Evolutionary conservation across 37 sponge, comb jelly and placozoan species (phyloP), one percentile per base, ranked within the genome.

Genomic region (Ephydatia muelleri): DNA sequence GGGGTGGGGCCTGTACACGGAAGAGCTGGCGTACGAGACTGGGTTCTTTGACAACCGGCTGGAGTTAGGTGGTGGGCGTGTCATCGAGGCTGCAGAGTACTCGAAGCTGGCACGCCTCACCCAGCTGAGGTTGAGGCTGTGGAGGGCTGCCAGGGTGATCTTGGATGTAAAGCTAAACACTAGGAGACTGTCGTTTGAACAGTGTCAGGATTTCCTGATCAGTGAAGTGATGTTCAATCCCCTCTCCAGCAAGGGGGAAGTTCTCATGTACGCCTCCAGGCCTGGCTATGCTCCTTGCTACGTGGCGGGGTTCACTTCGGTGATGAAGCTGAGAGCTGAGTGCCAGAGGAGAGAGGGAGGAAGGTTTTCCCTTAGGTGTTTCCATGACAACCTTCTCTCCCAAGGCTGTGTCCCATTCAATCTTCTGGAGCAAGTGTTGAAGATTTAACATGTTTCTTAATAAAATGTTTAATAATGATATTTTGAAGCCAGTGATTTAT

Each of bases 281-380:
- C 90, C 90, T 14, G 85, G 82, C 25, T 90, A 90, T 90, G 86
- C 90, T 19, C 78, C 90, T 8, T 90, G 90, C 36, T 85, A 90
- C 36, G 68, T 90, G 19, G 82, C 86, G 23, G 90, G 90, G 0
- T 85, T 81, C 29, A 47, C 76, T 1, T 47, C 71, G 74, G 28
- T 90, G 22, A 85, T 90, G 90, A 68, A 85, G 29, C 48, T 90
- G 43, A 73, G 90, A 30, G 82, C 74, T n/a, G 68, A 85, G 30
- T 73, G 48, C 37, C 80, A 67, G 34, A 21, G 25, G 32, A 85
- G 39, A 25, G 37, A 26, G 16, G 83, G 78, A 33, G 34, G 32
- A 30, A 68, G 79, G 19, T 90, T 90, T 66, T n/a, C 43, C 27
- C 48, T 90, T 16, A 90, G 76, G 12, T 26, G 48, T 23, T 90